Evolutionary conservation across 1,140 invertebrate genomes (phyloP).

Genomic region (Drosophila kepulauana): DNA sequence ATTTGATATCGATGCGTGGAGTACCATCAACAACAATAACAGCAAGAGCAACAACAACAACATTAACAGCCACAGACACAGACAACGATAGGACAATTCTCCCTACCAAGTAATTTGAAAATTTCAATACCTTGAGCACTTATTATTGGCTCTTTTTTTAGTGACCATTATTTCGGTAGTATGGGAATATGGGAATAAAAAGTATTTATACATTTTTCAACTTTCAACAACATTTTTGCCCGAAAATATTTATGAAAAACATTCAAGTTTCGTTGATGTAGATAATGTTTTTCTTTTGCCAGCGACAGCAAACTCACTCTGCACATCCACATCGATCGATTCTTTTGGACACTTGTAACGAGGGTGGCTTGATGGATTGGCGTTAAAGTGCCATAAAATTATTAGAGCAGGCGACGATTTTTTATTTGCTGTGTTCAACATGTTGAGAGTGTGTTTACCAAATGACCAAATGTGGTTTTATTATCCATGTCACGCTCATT

Average conservation of each 20-base stretch:
- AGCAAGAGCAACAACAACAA: slow-evolving; percentile 9
- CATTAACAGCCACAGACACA: neutral
- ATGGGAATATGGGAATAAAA: slow-evolving; percentile 11
- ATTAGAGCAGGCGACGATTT: slow-evolving; percentile 31
- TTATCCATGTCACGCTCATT: slow-evolving; percentile 10
- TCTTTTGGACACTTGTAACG: slow-evolving; percentile 19
- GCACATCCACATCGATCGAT: slow-evolving; percentile 34
- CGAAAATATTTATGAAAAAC: slow-evolving; percentile 14
- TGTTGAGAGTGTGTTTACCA: slow-evolving; percentile 17
- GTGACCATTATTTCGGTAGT: slow-evolving; percentile 24
- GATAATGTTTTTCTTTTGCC: slow-evolving; percentile 15
- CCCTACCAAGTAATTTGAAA: slow-evolving; percentile 24
- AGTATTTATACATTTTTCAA: slow-evolving; percentile 42
- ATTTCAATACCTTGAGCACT: slow-evolving; percentile 41
- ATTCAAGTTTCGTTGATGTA: slow-evolving; percentile 10
- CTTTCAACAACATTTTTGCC: slow-evolving; percentile 11
- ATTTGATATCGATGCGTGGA: slow-evolving; percentile 78
- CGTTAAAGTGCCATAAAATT: slow-evolving; percentile 33
- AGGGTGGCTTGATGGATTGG: slow-evolving; percentile 36
- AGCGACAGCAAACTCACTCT: neutral
- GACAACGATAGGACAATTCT: slow-evolving; percentile 20
- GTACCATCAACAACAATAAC: slow-evolving; percentile 36
- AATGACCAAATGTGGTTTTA: slow-evolving; percentile 41
- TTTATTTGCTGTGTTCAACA: slow-evolving; percentile 28
- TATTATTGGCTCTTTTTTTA: slow-evolving; percentile 33